Conservation (phyloP, 2,797 vertebrate species). For the Rachycentron canadum region DNA sequence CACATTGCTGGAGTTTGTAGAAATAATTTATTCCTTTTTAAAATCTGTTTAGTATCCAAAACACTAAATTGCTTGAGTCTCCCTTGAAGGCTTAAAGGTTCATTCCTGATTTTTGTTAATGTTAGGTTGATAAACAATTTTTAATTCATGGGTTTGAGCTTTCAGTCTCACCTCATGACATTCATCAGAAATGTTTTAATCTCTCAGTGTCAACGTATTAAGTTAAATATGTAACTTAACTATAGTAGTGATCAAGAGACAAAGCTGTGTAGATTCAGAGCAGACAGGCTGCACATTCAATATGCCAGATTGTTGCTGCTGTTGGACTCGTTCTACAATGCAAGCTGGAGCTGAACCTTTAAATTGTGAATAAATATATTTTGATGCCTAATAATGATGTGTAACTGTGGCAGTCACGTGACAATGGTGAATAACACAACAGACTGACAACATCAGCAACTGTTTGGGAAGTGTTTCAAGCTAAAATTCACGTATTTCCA, state of each 20-base stretch:
- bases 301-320: background rate
- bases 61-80: no score
- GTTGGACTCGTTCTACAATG: background rate
- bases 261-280: background rate
- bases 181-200: no score
- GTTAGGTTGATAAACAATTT: background rate
- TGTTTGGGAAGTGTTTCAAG: background rate
- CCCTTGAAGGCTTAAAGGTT: no score
- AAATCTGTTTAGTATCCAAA: no score
- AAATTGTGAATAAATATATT: background rate
- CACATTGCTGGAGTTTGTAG: no score
- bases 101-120: no score
- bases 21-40: no score
- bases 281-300: background rate
- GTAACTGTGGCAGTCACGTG: background rate
- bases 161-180: no score
- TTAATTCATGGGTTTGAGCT: no score
- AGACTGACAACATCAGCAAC: no score
- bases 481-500: background rate
- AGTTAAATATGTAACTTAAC: no score
- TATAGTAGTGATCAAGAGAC: background rate
- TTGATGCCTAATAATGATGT: background rate
- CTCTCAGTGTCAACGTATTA: no score
- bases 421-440: background rate
- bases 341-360: conserved; percentile 5